Percentiles rank a stretch among this genome's conserved stretches.
These are phyloP conservation scores for Chionoecetes opilio DNA, from an alignment of 1,140 invertebrate genomes.

Conservation along the genomic window DNA sequence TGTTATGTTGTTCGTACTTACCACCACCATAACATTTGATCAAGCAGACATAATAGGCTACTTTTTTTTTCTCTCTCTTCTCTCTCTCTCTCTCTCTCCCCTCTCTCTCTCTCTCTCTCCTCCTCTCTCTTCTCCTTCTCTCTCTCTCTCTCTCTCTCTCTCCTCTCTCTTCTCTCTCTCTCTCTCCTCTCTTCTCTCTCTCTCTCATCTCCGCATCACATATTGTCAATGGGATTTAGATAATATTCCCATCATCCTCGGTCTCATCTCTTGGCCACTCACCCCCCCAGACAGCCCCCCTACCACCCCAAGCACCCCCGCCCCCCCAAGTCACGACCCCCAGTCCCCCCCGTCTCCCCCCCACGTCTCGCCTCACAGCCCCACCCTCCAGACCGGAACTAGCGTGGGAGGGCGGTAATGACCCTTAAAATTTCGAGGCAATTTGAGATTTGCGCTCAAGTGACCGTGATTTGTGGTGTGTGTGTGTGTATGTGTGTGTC, in stretches of 20 bases:
- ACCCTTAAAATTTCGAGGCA: neutral
- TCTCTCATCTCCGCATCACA: too few species aligned
- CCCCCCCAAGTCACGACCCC: neutral
- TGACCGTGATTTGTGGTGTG: neutral
- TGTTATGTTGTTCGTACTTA: too few species aligned
- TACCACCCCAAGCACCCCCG: neutral
- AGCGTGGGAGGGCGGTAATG: neutral
- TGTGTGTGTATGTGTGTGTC: conserved; percentile 8
- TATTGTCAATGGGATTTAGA: too few species aligned
- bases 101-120: too few species aligned
- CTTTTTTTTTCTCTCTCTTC: too few species aligned
- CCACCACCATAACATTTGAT: too few species aligned
- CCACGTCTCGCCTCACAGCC: neutral
- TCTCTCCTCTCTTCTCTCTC: neutral
- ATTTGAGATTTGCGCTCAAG: neutral
- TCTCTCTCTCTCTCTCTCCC: conserved; percentile 42
- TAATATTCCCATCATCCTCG: conserved; percentile 1
- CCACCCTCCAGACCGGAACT: neutral
- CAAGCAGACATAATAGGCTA: too few species aligned
- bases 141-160: too few species aligned
- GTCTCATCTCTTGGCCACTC: neutral
- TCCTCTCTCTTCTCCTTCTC: too few species aligned
- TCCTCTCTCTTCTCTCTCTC: too few species aligned
- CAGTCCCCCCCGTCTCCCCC: neutral
- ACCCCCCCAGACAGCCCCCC: too few species aligned